phyloP scores from a whole-genome alignment of 2,113 vertebrate species.

The Cyprinus carpio region DNA sequence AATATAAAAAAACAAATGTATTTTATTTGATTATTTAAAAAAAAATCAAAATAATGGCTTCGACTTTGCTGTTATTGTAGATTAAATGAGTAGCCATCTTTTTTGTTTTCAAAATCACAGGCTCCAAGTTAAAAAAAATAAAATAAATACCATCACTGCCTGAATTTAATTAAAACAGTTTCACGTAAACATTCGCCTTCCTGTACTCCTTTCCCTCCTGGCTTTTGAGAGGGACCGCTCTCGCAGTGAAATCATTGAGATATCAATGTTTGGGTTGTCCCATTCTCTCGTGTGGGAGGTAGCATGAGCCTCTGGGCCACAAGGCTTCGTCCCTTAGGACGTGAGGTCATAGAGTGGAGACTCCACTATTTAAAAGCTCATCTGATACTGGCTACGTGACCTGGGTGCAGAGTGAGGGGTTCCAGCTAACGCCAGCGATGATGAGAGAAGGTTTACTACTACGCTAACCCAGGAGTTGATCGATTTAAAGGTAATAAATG shows the following conservation, averaged over 20 bases:
- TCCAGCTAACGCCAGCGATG: conserved; percentile 39
- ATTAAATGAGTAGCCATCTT: conserved; percentile 49
- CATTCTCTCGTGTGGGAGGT: conserved; percentile 28
- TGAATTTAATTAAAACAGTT: conserved; percentile 78
- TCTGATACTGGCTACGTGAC: conserved; percentile 55
- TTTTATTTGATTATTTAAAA: background rate
- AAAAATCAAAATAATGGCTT: background rate
- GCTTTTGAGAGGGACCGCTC: conserved; percentile 36
- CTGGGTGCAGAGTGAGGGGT: conserved; percentile 58
- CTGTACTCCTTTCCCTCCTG: conserved; percentile 63
- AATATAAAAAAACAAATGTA: background rate
- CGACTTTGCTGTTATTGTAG: background rate
- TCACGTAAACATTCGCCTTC: conserved; percentile 76
- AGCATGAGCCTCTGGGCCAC: conserved; percentile 45
- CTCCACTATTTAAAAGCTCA: conserved; percentile 61
- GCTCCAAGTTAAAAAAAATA: conserved; percentile 73
- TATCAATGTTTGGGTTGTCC: conserved; percentile 42
- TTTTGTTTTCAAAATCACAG: conserved; percentile 59
- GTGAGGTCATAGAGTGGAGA: conserved; percentile 52
- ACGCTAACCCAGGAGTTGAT: background rate
- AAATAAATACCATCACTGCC: conserved; percentile 72
- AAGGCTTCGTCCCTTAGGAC: conserved; percentile 50
- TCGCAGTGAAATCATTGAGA: conserved; percentile 52
- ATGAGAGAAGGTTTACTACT: conserved; percentile 24
- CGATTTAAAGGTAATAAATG: background rate